Percentiles rank a stretch among this genome's conserved stretches.
These are phyloP conservation scores for Elysia crispata DNA, from an alignment of 2,888 invertebrate genomes.

Conservation along the genomic window DNA sequence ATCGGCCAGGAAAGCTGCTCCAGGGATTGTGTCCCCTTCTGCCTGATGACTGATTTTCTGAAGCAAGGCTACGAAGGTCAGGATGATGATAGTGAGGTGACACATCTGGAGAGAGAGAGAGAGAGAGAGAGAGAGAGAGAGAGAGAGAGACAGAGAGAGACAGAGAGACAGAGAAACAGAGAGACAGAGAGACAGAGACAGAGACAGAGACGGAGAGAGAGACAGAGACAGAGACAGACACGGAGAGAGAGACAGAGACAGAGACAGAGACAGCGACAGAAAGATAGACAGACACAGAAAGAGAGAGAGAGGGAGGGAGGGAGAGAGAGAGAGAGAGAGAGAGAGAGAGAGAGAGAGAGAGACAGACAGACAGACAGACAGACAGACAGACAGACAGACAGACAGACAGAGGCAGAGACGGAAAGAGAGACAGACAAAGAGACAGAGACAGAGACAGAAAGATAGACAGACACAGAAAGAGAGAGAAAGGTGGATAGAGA, in stretches of 20 bases:
- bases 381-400: background rate
- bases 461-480: background rate
- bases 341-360: background rate
- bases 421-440: background rate
- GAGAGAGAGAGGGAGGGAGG: background rate
- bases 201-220: background rate
- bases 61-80: slow-evolving; percentile 38
- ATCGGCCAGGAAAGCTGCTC: slow-evolving; percentile 39
- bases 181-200: background rate
- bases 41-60: slow-evolving; percentile 22
- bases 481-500: slow-evolving; percentile 5
- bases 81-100: slow-evolving; percentile 24
- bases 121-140: too few species aligned
- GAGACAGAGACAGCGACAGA: background rate
- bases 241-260: background rate
- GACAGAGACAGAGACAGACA: background rate
- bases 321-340: background rate
- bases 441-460: background rate
- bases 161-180: slow-evolving; percentile 5
- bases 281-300: background rate
- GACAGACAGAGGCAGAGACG: background rate
- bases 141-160: background rate
- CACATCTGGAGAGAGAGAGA: slow-evolving; percentile 39
- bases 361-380: too few species aligned
- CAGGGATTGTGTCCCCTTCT: background rate